These are phyloP conservation scores for Cichlasoma orientale DNA, from an alignment of 2,797 vertebrate species.

Conservation along the genomic window DNA sequence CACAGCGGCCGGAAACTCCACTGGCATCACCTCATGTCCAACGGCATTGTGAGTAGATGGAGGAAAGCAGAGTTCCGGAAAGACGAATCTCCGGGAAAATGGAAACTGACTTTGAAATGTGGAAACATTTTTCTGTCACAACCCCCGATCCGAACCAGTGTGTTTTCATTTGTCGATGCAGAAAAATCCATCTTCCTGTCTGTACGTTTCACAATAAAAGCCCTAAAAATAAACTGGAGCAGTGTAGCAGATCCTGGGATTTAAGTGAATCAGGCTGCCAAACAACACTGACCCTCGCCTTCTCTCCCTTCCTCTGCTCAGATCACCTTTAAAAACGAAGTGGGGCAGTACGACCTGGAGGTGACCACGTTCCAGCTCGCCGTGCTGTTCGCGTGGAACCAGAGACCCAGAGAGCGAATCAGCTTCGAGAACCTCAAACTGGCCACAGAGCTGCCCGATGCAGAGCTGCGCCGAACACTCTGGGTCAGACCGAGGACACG, in stretches of 20 bases:
- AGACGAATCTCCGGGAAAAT: background rate
- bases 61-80: background rate
- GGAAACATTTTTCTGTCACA: background rate
- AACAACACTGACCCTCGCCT: background rate
- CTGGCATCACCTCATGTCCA: slow-evolving; percentile 99
- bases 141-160: background rate
- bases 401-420: slow-evolving; percentile 97
- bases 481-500: slow-evolving; percentile 78
- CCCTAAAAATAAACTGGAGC: background rate
- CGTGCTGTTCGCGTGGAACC: slow-evolving; percentile 97
- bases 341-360: slow-evolving; percentile 96
- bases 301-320: slow-evolving; percentile 67
- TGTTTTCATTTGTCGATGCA: too few species aligned
- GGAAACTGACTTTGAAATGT: background rate
- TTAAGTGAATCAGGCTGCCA: background rate
- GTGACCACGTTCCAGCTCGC: slow-evolving; percentile 98
- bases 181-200: background rate
- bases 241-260: background rate
- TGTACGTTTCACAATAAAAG: background rate
- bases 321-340: slow-evolving; percentile 99
- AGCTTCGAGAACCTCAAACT: slow-evolving; percentile 98
- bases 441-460: slow-evolving; percentile 96
- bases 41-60: slow-evolving; percentile 90
- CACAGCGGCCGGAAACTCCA: slow-evolving; percentile 97
- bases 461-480: slow-evolving; percentile 95